Conservation (phyloP, 2,888 invertebrate genomes). For the Epinotia brunnichana region DNA sequence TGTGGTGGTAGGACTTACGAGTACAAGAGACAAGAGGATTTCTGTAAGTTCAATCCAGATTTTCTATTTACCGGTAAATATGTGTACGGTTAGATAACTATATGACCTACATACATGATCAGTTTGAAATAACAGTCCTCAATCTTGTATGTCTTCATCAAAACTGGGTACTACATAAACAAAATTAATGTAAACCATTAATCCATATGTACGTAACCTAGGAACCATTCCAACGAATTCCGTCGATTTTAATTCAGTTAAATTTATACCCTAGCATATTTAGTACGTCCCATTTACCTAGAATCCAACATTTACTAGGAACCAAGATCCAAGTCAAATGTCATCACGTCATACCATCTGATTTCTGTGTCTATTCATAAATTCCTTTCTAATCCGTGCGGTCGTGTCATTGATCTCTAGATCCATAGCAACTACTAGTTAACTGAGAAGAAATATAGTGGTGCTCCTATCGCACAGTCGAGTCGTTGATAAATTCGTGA, state of each 20-base stretch:
- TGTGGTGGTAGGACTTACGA: too few relatives aligned
- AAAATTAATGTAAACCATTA: not conserved
- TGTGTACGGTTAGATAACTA: too few relatives aligned
- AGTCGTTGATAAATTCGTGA: not conserved
- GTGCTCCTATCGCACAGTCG: not conserved
- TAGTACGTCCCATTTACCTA: slow-evolving; percentile 12
- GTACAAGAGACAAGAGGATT: not conserved
- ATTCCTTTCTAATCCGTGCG: not conserved
- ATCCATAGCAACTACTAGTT: not conserved
- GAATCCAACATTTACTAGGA: slow-evolving; percentile 10
- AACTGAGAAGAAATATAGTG: not conserved
- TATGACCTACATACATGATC: not conserved
- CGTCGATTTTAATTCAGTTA: not conserved
- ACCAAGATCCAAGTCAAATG: slow-evolving; percentile 26
- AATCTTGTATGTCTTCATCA: not conserved
- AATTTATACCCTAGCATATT: slow-evolving; percentile 15
- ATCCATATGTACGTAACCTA: not conserved
- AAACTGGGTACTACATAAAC: not conserved
- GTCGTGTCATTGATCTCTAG: not conserved
- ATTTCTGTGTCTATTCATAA: not conserved
- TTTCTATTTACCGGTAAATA: not conserved
- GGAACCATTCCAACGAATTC: not conserved
- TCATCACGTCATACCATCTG: slow-evolving; percentile 32
- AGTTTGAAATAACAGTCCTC: not conserved
- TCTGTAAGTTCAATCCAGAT: not conserved